Base-by-base conservation (phyloP, 1,140 invertebrate genomes). In the Steinernema feltiae region DNA sequence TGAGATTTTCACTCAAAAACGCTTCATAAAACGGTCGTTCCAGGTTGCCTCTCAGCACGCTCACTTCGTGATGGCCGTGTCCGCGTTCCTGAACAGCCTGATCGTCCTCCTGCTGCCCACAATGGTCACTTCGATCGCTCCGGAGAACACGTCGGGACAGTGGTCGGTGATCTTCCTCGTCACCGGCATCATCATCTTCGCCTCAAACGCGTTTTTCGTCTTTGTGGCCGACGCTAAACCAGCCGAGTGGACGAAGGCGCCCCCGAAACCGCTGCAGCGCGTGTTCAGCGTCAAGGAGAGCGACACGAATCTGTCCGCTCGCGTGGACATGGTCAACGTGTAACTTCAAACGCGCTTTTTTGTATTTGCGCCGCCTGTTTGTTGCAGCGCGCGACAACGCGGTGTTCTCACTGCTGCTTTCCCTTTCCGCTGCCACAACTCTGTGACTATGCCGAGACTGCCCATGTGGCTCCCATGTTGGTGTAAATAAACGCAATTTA, bases 121-220 rank as follows among this genome's bases (percentile, higher is more conserved):
- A 3, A 63, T 63, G 53, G 53, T 63, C 53, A 63, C 53, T 27
- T 63, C 53, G 7, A 7, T 63, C 2, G 53, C 53, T 12, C 53
- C 53, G 3, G 12, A 63, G 53, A 63, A 63, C 53, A 63, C 53
- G 12, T 63, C 53, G 12, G 53, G 12, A 7, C 74, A 7, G 74
- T 32, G 69, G 48, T 70, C 32, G 53, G 35, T 12, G 21, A 29
- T 70, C 69, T 35, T 12, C 69, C 74, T 30, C 41, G 21, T 75
- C 74, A 70, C 70, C 74, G 69, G n/a, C 32, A 32, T 24, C 46
- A 29, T 46, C 69, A 32, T 41, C 63, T 29, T 46, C 74, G 69
- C n/a, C 70, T 46, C 69, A 41, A 70, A n/a, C 74, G 35, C 30
- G 35, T 70, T 70, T 48, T 70, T 48, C 74, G 69, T 17, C 35